phyloP scores from a whole-genome alignment of 2,113 vertebrate genomes.

The Scytalopus superciliaris region DNA sequence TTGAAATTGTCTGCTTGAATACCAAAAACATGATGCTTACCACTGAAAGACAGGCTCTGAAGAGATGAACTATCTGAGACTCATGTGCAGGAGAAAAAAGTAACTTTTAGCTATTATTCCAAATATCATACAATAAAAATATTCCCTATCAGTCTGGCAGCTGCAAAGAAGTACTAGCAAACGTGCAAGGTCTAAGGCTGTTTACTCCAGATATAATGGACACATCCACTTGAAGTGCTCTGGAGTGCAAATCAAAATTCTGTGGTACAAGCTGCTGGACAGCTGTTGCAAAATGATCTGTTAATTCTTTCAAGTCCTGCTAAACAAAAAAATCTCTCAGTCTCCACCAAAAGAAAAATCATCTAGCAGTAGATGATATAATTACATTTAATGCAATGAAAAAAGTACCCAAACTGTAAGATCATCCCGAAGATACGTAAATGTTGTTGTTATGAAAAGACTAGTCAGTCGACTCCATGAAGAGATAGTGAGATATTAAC shows the following conservation, averaged over 20 bases:
- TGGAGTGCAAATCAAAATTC: background rate
- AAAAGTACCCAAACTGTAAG: background rate
- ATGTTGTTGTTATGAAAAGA: background rate
- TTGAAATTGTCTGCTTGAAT: background rate
- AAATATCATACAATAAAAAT: background rate
- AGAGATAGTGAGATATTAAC: background rate
- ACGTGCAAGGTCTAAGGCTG: background rate
- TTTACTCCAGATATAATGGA: background rate
- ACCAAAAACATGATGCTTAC: background rate
- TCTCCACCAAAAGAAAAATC: background rate
- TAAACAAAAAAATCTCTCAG: background rate
- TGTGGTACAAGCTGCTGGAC: background rate
- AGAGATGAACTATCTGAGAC: background rate
- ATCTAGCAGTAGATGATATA: background rate
- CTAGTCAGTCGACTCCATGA: background rate
- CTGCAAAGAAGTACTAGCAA: background rate
- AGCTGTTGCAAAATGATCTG: background rate
- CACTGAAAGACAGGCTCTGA: background rate
- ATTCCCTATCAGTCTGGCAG: background rate
- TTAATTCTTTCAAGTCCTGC: background rate
- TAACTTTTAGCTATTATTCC: background rate
- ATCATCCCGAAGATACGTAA: background rate
- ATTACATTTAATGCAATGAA: conserved; percentile 3
- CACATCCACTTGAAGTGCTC: background rate
- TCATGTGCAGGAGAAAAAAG: background rate